A percentile compares a stretch with the other conserved stretches of the same genome.
Evolutionary conservation across 1,140 invertebrate genomes (phyloP).

Genomic region (Meloidogyne chitwoodi): DNA sequence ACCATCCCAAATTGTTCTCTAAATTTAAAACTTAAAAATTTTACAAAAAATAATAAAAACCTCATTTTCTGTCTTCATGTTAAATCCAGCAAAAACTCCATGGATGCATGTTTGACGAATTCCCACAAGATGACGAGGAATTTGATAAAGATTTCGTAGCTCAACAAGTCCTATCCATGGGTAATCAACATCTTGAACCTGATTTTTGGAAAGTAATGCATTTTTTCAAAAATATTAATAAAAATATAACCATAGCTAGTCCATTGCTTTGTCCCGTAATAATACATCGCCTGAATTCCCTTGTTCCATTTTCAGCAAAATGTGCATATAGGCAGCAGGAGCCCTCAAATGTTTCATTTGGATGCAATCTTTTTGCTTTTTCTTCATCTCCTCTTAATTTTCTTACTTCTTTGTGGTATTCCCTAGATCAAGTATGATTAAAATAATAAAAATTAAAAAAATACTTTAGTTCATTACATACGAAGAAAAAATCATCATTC

Average conservation of each 20-base stretch:
- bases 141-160: neutral
- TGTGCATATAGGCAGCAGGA: constrained; percentile 1
- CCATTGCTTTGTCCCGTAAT: constrained; percentile 16
- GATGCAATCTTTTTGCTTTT: constrained; percentile 5
- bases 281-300: neutral
- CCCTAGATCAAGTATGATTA: neutral
- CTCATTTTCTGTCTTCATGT: constrained; percentile 13
- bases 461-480: constrained; percentile 3
- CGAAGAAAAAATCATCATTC: neutral
- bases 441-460: neutral
- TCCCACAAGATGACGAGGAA: constrained; percentile 5
- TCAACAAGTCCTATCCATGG: constrained; percentile 12
- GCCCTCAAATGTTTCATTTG: constrained; percentile 4
- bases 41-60: neutral
- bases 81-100: neutral
- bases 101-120: constrained; percentile 8
- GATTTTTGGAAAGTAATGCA: neutral
- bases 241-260: constrained; percentile 8
- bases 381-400: neutral
- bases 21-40: neutral
- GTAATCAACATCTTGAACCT: constrained; percentile 12
- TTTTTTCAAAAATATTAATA: neutral
- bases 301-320: neutral
- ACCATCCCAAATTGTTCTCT: neutral
- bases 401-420: neutral